Percentiles rank a stretch among this genome's conserved stretches.
phyloP scores from a whole-genome alignment of 2,888 invertebrate species.

The Vesta saturnalis region DNA sequence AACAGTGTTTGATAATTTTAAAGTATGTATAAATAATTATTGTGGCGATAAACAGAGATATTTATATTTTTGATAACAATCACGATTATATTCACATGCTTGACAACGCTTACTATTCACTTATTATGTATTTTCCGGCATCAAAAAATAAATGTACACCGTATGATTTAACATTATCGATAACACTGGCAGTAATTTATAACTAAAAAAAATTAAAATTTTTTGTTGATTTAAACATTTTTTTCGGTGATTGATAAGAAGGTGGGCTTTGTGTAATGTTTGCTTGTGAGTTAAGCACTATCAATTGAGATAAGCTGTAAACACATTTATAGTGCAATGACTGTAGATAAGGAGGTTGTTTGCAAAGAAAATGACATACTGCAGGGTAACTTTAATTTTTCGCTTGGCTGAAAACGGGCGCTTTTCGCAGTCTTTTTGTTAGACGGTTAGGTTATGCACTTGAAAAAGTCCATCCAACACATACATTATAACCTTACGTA shows the following conservation, averaged over 20 bases:
- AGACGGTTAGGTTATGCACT: background rate
- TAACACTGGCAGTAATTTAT: background rate
- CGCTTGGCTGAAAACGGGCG: conserved; percentile 10
- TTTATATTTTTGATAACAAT: too few relatives aligned
- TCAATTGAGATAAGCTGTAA: conserved; percentile 33
- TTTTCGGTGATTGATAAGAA: conserved; percentile 18
- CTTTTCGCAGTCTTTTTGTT: background rate
- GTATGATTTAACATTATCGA: too few relatives aligned
- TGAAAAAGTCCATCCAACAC: background rate
- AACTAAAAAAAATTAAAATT: too few relatives aligned
- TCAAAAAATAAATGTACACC: too few relatives aligned
- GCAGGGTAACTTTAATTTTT: conserved; percentile 29
- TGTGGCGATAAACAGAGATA: too few relatives aligned
- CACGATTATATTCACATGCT: too few relatives aligned
- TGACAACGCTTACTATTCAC: too few relatives aligned
- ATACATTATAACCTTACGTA: background rate
- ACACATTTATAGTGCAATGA: conserved; percentile 39
- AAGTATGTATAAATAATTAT: too few relatives aligned
- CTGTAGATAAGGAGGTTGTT: conserved; percentile 32
- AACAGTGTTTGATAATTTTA: too few relatives aligned
- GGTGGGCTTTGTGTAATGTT: conserved; percentile 31
- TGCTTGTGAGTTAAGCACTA: conserved; percentile 29
- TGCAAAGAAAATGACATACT: conserved; percentile 32
- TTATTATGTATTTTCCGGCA: too few relatives aligned
- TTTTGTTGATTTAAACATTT: too few relatives aligned